Evolutionary conservation across 23 tunicate genomes (phyloP), one percentile per base, ranked within the genome.

Genomic region (Clavelina lepadiformis): DNA sequence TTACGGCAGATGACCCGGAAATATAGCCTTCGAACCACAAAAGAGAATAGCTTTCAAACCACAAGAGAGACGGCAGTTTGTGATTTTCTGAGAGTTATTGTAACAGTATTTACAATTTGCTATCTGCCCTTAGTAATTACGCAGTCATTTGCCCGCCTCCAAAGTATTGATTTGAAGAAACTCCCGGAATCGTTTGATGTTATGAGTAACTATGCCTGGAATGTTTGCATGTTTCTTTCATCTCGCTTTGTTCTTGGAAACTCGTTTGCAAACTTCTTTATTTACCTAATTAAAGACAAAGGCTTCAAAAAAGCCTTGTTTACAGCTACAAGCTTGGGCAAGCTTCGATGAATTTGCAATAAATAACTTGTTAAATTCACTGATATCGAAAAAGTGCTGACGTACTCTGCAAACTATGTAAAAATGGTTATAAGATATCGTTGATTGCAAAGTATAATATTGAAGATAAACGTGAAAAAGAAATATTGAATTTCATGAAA

Each of bases 81-180:
- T 2, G 30, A 56, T 3, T 19, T 56, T 33, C 23, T 72, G 27
- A 44, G 22, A 22, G 31, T 30, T 28, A 59, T 72, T n/a, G 65
- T 72, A 18, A 15, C 44, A 1, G 78, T 68, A 29, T 72, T 72
- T 33, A 72, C 78, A 28, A 4, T 58, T 0, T 72, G 67, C 21
- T 72, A 45, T 29, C 31, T 72, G 3, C 78, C 78, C 5, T 68
- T 72, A 5, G 53, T 59, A 5, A 24, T 72, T 22, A 72, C 78
- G 4, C 78, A 72, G 41, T 59, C 58, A 1, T 72, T 72, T 59
- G 31, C 78, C 6, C 58, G 41, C 30, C 20, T 46, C 2, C 29
- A 58, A 13, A 28, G 23, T 24, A 59, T 72, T n/a, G 38, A 59
- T 38, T 38, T 72, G 5, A 3, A 3, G 11, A 7, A 2, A 15